Conservation (phyloP, 2,888 invertebrate genomes). For the Chydorus sphaericus region DNA sequence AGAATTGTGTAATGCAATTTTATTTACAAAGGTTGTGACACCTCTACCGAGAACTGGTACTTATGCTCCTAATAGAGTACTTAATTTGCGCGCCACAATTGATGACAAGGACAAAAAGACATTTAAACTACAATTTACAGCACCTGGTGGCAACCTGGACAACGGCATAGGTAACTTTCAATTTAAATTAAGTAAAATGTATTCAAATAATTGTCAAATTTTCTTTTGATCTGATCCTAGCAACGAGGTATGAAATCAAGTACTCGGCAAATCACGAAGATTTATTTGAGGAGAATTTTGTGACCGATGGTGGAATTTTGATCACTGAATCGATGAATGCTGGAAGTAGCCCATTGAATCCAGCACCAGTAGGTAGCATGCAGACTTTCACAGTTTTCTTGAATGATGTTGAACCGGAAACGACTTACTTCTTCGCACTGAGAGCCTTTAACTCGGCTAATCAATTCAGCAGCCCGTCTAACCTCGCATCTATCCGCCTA, state of each 20-base stretch:
- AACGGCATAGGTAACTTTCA: slow-evolving; percentile 17
- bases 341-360: background rate
- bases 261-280: background rate
- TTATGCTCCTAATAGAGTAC: too few species aligned
- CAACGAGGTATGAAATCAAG: background rate
- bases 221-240: background rate
- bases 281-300: background rate
- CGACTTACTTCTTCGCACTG: background rate
- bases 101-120: too few species aligned
- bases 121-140: slow-evolving; percentile 21
- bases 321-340: background rate
- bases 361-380: background rate
- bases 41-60: too few species aligned
- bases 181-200: background rate
- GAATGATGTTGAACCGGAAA: too few species aligned
- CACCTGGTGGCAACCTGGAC: slow-evolving; percentile 21
- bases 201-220: background rate
- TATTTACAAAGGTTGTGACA: too few species aligned
- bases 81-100: too few species aligned
- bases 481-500: background rate
- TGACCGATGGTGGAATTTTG: background rate
- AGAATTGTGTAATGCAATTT: too few species aligned
- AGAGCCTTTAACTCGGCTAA: background rate
- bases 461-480: background rate
- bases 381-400: background rate